These are phyloP conservation scores for Nemoura dubitans DNA, from an alignment of 2,888 invertebrate species.

Conservation along the genomic window DNA sequence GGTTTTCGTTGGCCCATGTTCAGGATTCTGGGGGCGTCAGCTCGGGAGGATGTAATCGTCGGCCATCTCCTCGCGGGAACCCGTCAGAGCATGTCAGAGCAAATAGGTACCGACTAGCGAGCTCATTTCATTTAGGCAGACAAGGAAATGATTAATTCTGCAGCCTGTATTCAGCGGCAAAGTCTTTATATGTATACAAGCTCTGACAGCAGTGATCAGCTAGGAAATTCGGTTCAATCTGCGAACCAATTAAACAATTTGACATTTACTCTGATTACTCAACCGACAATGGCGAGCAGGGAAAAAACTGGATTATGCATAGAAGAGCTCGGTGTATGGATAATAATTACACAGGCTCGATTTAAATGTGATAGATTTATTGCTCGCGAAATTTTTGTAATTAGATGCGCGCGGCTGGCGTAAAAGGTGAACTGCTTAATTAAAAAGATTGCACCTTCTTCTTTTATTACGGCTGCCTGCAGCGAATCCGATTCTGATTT, in stretches of 20 bases:
- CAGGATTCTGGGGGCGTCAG: too few relatives aligned
- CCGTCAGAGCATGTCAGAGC: too few relatives aligned
- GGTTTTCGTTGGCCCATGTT: too few relatives aligned
- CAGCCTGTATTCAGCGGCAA: background rate
- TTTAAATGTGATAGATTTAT: slow-evolving; percentile 1
- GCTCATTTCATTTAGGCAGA: background rate
- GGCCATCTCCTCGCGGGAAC: background rate
- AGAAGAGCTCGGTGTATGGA: slow-evolving; percentile 14
- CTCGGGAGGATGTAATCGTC: too few relatives aligned
- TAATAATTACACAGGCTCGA: slow-evolving; percentile 8
- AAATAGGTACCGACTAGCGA: background rate
- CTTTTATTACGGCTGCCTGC: background rate
- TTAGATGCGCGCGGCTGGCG: background rate
- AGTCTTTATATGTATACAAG: slow-evolving; percentile 20
- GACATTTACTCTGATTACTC: slow-evolving; percentile 33
- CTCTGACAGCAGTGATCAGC: slow-evolving; percentile 19
- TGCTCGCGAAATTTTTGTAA: background rate
- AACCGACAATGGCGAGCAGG: background rate
- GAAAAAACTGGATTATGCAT: slow-evolving; percentile 7
- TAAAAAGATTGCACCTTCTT: slow-evolving; percentile 1
- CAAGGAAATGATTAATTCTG: slow-evolving; percentile 16
- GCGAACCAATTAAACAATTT: slow-evolving; percentile 36
- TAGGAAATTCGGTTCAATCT: slow-evolving; percentile 16
- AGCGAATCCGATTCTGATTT: background rate
- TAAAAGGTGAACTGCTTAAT: background rate